Evolutionary conservation across 2,797 vertebrate species (phyloP).

Genomic region (Paratrypauchen microcephalus): DNA sequence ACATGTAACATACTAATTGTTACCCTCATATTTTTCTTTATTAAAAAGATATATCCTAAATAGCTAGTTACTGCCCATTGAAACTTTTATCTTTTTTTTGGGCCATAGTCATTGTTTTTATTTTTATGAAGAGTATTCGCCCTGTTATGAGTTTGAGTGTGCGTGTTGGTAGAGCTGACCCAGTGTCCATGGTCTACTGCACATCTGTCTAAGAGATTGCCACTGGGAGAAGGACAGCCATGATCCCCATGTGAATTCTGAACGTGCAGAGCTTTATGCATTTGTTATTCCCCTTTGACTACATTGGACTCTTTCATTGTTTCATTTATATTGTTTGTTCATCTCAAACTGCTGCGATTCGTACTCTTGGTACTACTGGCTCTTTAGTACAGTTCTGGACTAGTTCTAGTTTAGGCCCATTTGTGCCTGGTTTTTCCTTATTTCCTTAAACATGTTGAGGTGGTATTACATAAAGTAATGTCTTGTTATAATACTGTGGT

Average conservation of each 20-base stretch:
- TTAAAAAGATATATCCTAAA: background rate
- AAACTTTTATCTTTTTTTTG: background rate
- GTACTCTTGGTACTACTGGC: background rate
- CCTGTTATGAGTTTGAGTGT: background rate
- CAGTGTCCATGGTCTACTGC: slow-evolving; percentile 53
- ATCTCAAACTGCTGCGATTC: background rate
- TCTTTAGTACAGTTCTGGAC: background rate
- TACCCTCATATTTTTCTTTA: background rate
- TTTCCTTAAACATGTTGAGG: background rate
- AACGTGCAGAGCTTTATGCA: background rate
- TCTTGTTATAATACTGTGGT: too few species aligned
- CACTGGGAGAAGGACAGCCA: slow-evolving; percentile 20
- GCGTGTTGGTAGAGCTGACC: slow-evolving; percentile 56
- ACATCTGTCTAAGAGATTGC: slow-evolving; percentile 49
- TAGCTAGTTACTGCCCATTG: background rate
- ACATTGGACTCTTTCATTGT: background rate
- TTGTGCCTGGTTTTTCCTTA: background rate
- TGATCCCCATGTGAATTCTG: slow-evolving; percentile 16
- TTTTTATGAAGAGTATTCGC: background rate
- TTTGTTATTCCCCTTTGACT: slow-evolving; percentile 9
- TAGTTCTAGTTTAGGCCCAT: background rate
- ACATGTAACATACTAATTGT: too few species aligned
- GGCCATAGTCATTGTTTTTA: background rate
- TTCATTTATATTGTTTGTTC: background rate
- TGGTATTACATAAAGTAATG: background rate